Conservation (phyloP, 2,888 invertebrate genomes). For the Thymelicus lineola region DNA sequence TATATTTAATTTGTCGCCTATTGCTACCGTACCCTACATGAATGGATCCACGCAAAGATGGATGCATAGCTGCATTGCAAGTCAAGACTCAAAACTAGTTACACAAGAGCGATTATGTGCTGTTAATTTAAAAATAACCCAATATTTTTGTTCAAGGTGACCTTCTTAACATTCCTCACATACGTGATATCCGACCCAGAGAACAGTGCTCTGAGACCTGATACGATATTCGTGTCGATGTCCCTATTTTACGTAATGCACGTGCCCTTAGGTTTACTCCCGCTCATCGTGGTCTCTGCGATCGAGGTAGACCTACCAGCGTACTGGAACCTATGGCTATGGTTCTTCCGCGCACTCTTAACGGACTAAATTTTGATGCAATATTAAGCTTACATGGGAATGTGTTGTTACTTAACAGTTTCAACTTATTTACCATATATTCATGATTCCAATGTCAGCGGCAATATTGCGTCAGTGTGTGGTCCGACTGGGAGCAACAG, state of each 20-base stretch:
- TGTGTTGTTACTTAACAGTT: too few relatives aligned
- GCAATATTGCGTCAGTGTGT: background rate
- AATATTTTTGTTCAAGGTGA: constrained; percentile 86
- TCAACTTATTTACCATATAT: background rate
- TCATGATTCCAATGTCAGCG: background rate
- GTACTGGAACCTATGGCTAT: constrained; percentile 58
- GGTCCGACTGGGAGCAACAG: constrained; percentile 42
- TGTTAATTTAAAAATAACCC: constrained; percentile 31
- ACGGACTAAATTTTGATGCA: constrained; percentile 19
- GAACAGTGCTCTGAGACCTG: constrained; percentile 90
- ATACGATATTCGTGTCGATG: constrained; percentile 94
- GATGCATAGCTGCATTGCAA: background rate
- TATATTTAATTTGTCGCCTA: background rate
- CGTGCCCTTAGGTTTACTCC: constrained; percentile 93
- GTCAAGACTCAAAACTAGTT: background rate
- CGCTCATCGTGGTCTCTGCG: constrained; percentile 89
- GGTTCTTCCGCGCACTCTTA: constrained; percentile 62
- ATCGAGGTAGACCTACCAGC: constrained; percentile 88
- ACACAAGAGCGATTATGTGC: background rate
- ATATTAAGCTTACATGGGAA: background rate
- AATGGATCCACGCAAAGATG: background rate
- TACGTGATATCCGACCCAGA: constrained; percentile 89
- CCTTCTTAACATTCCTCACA: constrained; percentile 93
- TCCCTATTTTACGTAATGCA: constrained; percentile 95
- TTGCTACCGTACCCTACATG: background rate